phyloP scores from a whole-genome alignment of 2,113 vertebrate genomes.

The Silurus glanis region DNA sequence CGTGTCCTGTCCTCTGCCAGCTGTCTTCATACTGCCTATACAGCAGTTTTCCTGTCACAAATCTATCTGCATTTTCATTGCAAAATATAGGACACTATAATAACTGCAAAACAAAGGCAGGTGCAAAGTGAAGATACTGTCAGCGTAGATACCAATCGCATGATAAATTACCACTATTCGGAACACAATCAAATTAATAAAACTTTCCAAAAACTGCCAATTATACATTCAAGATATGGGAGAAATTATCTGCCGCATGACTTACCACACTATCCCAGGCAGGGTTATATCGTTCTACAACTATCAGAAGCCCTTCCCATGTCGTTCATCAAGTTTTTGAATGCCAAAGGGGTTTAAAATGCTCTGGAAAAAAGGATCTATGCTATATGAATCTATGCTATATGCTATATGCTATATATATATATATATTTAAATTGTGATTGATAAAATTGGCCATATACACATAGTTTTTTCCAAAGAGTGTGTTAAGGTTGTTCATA shows the following conservation, averaged over 20 bases:
- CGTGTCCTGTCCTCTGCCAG: constrained; percentile 60
- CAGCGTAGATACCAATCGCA: background rate
- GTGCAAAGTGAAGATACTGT: background rate
- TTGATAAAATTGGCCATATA: constrained; percentile 67
- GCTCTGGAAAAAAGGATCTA: constrained; percentile 59
- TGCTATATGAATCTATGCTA: background rate
- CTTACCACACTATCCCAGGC: constrained; percentile 61
- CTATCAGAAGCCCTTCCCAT: constrained; percentile 39
- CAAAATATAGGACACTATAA: background rate
- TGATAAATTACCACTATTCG: background rate
- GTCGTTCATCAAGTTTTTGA: constrained; percentile 57
- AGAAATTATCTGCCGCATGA: background rate
- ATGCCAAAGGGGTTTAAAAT: constrained; percentile 60
- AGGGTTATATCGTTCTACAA: background rate
- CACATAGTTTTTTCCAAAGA: constrained; percentile 65
- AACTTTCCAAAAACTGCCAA: background rate
- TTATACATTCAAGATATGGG: background rate
- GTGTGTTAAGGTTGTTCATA: constrained; percentile 58
- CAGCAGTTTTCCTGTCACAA: background rate
- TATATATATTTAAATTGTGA: constrained; percentile 68
- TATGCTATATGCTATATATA: no score
- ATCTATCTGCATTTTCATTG: background rate
- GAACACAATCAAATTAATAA: background rate
- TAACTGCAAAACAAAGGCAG: background rate
- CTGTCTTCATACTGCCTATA: constrained; percentile 45